phyloP scores from a whole-genome alignment of 2,888 invertebrate genomes.

The Noctua janthe region DNA sequence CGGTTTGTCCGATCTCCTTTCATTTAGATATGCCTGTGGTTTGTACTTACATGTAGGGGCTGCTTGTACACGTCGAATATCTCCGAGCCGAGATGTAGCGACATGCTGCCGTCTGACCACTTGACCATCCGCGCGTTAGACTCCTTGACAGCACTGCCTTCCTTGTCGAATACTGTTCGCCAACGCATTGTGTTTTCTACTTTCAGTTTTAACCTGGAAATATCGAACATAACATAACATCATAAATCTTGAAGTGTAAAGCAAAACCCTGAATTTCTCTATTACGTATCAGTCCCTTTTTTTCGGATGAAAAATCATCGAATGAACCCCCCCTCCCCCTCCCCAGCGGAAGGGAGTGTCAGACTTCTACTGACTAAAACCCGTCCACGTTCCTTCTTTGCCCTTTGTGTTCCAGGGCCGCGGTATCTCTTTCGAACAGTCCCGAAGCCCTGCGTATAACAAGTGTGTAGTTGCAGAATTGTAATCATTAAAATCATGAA shows the following conservation, averaged over 20 bases:
- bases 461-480: too few species aligned
- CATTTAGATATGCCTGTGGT: neutral
- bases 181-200: constrained; percentile 99
- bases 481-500: too few species aligned
- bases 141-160: constrained; percentile 95
- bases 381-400: too few species aligned
- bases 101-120: constrained; percentile 99
- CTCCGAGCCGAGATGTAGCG: constrained; percentile 98
- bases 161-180: constrained; percentile 95
- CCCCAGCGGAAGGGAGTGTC: too few species aligned
- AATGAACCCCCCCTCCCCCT: too few species aligned
- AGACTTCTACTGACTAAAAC: too few species aligned
- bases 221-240: neutral
- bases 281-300: too few species aligned
- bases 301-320: too few species aligned
- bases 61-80: constrained; percentile 99
- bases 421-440: too few species aligned
- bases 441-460: too few species aligned
- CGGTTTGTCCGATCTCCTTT: neutral
- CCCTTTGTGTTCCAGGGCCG: too few species aligned
- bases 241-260: neutral
- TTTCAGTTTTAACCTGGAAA: constrained; percentile 94
- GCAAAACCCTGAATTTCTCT: too few species aligned
- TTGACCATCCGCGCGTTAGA: constrained; percentile 98
- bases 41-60: constrained; percentile 93